phyloP scores from a whole-genome alignment of 2,113 vertebrate genomes.

The Hyperoodon ampullatus region DNA sequence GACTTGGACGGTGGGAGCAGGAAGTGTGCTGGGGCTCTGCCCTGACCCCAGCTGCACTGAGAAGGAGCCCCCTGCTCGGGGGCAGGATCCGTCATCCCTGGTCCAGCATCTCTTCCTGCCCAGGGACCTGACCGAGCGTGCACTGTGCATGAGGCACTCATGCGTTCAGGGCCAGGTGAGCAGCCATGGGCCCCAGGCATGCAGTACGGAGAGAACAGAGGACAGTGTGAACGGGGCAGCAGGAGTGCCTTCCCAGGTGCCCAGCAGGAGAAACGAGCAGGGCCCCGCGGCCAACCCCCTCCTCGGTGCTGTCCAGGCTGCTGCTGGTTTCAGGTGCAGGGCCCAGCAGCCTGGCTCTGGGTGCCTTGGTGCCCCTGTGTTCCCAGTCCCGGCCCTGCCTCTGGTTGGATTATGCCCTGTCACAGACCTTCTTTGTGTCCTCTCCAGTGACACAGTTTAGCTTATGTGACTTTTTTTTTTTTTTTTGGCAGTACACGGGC shows the following conservation, averaged over 20 bases:
- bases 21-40: not conserved
- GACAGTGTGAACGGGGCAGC: not conserved
- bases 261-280: too few relatives aligned
- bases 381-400: not conserved
- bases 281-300: too few relatives aligned
- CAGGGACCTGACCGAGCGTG: rapidly evolving
- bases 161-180: not conserved
- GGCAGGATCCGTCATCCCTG: not conserved
- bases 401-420: not conserved
- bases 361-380: too few relatives aligned
- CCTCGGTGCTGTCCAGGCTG: not conserved
- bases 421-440: too few relatives aligned
- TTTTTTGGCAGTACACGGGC: rapidly evolving
- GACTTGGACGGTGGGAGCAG: not conserved
- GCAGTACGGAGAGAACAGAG: rapidly evolving
- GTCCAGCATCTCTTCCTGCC: not conserved
- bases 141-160: rapidly evolving
- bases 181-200: not conserved
- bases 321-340: not conserved
- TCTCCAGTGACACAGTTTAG: not conserved
- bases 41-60: too few relatives aligned
- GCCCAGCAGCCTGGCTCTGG: not conserved
- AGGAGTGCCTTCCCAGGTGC: not conserved
- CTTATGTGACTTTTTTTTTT: not conserved
- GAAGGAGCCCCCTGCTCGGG: not conserved